Evolutionary conservation across 2,888 invertebrate genomes (phyloP).

Genomic region (Sclerodermus sp.): DNA sequence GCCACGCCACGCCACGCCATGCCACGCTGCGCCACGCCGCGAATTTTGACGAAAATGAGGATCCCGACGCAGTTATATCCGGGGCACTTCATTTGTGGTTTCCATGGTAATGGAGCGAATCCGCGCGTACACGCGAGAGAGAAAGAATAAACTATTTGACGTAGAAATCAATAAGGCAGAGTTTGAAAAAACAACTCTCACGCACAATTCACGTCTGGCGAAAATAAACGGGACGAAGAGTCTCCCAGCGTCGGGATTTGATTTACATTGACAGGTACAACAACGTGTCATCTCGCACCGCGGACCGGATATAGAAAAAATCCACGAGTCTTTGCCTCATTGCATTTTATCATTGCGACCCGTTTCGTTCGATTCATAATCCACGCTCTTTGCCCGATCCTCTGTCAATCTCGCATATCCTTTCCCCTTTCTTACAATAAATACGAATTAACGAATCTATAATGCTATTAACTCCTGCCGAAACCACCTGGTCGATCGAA

Average conservation of each 20-base stretch:
- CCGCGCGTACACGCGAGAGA: slow-evolving; percentile 2
- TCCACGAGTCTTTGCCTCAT: background rate
- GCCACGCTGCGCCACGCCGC: background rate
- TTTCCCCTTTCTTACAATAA: too few relatives aligned
- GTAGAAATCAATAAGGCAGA: slow-evolving; percentile 31
- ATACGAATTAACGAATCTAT: too few relatives aligned
- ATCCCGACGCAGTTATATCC: slow-evolving; percentile 12
- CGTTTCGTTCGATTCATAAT: too few relatives aligned
- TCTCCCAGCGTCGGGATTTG: slow-evolving; percentile 12
- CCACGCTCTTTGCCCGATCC: too few relatives aligned
- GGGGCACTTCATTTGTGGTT: slow-evolving; percentile 28
- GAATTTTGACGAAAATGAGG: slow-evolving; percentile 6
- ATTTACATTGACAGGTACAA: slow-evolving; percentile 34
- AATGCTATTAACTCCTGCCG: too few relatives aligned
- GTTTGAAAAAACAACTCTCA: slow-evolving; percentile 13
- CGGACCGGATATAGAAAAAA: slow-evolving; percentile 11
- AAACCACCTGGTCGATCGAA: too few relatives aligned
- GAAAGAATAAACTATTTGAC: slow-evolving; percentile 23
- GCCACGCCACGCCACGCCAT: background rate
- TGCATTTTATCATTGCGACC: too few relatives aligned
- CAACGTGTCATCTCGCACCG: slow-evolving; percentile 19
- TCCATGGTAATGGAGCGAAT: slow-evolving; percentile 23
- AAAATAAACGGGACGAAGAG: slow-evolving; percentile 11
- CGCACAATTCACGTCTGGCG: slow-evolving; percentile 14
- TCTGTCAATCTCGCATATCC: too few relatives aligned